These are phyloP conservation scores for Probosciger aterrimus DNA, from an alignment of 2,113 vertebrate species.

Conservation along the genomic window DNA sequence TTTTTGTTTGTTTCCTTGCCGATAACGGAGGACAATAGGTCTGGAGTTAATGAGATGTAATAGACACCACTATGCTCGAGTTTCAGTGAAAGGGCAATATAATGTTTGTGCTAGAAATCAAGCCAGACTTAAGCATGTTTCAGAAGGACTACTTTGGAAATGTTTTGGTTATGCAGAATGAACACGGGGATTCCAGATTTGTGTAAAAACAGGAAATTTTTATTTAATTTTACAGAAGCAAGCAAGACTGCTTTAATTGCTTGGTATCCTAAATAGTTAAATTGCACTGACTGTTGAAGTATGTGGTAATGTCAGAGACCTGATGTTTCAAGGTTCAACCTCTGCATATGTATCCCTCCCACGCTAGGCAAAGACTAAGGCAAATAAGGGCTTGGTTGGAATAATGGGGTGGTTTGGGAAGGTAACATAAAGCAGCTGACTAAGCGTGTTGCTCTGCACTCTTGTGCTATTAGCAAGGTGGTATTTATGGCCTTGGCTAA, in stretches of 20 bases:
- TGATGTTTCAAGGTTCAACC: background rate
- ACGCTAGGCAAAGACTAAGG: background rate
- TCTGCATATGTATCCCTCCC: background rate
- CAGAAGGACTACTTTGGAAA: background rate
- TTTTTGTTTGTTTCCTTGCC: slow-evolving; percentile 55
- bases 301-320: background rate
- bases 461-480: background rate
- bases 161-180: background rate
- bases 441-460: background rate
- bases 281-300: background rate
- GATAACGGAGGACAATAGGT: slow-evolving; percentile 49
- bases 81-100: slow-evolving; percentile 53
- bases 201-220: background rate
- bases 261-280: background rate
- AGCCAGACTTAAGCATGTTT: background rate
- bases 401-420: background rate
- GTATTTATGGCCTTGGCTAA: slow-evolving; percentile 1
- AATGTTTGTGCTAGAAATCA: background rate
- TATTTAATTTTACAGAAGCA: background rate
- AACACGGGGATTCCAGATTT: background rate
- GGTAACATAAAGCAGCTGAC: slow-evolving; percentile 4
- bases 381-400: background rate
- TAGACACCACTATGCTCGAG: slow-evolving; percentile 60
- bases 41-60: slow-evolving; percentile 68
- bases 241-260: background rate